These are phyloP conservation scores for Panthera leo DNA, from an alignment of 2,113 vertebrate species.

Conservation along the genomic window DNA sequence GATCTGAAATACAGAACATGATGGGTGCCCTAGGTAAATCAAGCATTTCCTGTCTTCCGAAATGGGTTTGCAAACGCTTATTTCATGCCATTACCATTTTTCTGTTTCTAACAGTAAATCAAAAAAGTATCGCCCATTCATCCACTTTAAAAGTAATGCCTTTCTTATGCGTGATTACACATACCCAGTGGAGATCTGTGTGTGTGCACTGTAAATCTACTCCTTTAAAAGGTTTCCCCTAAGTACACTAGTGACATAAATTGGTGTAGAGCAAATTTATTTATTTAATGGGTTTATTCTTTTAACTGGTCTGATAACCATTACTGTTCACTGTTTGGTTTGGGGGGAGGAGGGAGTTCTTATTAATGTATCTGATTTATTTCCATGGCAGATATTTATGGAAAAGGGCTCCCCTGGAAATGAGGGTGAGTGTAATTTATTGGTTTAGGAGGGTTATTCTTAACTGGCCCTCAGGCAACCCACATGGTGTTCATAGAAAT, in stretches of 20 bases:
- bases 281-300: constrained; percentile 89
- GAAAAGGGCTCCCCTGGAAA: constrained; percentile 79
- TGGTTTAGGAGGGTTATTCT: constrained; percentile 81
- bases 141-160: constrained; percentile 87
- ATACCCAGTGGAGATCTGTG: constrained; percentile 83
- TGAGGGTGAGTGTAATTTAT: constrained; percentile 79
- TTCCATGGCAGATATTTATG: constrained; percentile 81
- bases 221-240: constrained; percentile 86
- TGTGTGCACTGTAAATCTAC: constrained; percentile 85
- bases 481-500: constrained; percentile 60
- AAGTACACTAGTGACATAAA: constrained; percentile 86
- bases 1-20: constrained; percentile 84
- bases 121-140: constrained; percentile 86
- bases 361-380: constrained; percentile 83
- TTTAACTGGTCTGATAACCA: constrained; percentile 83
- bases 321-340: constrained; percentile 81
- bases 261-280: constrained; percentile 85
- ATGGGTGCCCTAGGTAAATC: constrained; percentile 86
- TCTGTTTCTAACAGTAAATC: constrained; percentile 86
- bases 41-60: constrained; percentile 84
- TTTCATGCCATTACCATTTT: constrained; percentile 87
- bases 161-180: constrained; percentile 86
- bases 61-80: constrained; percentile 85
- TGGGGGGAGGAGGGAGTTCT: constrained; percentile 66
- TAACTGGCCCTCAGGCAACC: constrained; percentile 78